Percentiles rank a stretch among this genome's conserved stretches.
Evolutionary conservation across 2,888 invertebrate species (phyloP).

Genomic region (Apeira syringaria): DNA sequence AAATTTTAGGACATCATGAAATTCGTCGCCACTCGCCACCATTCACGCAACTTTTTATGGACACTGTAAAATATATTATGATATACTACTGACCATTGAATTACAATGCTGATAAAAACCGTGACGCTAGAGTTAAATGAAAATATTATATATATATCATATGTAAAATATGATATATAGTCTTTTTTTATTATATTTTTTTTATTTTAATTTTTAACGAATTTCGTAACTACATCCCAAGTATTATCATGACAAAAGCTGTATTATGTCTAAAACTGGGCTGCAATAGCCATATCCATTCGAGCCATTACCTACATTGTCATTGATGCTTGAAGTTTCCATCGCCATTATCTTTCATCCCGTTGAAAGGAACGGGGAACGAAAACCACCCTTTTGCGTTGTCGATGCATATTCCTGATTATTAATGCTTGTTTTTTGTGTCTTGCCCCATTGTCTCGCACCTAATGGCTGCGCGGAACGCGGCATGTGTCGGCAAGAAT

Average conservation of each 20-base stretch:
- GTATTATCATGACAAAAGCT: constrained; percentile 16
- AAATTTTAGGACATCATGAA: constrained; percentile 61
- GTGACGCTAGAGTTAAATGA: too few relatives aligned
- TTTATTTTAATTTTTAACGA: too few relatives aligned
- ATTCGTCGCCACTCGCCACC: constrained; percentile 55
- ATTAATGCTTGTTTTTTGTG: constrained; percentile 81
- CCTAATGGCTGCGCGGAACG: constrained; percentile 72
- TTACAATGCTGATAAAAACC: too few relatives aligned
- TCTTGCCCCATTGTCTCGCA: constrained; percentile 71
- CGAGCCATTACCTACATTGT: constrained; percentile 57
- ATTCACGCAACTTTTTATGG: constrained; percentile 50
- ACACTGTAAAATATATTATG: constrained; percentile 38
- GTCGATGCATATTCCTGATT: constrained; percentile 80
- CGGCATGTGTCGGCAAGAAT: constrained; percentile 74
- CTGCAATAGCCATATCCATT: constrained; percentile 42
- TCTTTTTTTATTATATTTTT: too few relatives aligned
- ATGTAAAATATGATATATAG: too few relatives aligned
- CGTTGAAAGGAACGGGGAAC: constrained; percentile 55
- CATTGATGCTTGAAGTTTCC: constrained; percentile 63
- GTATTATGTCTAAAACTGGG: constrained; percentile 17
- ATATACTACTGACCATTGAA: constrained; percentile 32
- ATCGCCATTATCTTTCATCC: constrained; percentile 60
- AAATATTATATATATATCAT: too few relatives aligned
- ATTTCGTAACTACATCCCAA: too few relatives aligned
- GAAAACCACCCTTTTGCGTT: constrained; percentile 43